These are phyloP conservation scores for Dipodomys merriami DNA, from an alignment of 2,113 vertebrate genomes.

Conservation along the genomic window DNA sequence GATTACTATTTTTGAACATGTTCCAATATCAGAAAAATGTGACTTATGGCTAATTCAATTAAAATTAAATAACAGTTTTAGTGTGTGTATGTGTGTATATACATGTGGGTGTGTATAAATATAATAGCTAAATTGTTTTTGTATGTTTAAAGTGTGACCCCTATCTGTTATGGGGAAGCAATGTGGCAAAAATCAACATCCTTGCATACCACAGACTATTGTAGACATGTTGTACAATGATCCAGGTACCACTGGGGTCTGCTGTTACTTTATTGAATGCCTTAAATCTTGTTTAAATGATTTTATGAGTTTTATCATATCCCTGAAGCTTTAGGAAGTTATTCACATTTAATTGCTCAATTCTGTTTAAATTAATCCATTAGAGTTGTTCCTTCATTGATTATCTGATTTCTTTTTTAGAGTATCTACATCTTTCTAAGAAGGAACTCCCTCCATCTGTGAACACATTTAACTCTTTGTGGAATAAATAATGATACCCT, in stretches of 20 bases:
- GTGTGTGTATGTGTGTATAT: not conserved
- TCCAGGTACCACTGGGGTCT: not conserved
- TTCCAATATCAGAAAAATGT: not conserved
- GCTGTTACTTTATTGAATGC: constrained; percentile 8
- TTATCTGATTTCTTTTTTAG: constrained; percentile 64
- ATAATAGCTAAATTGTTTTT: not conserved
- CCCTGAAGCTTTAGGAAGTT: constrained; percentile 32
- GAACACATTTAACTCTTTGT: not conserved
- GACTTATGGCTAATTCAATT: constrained; percentile 29
- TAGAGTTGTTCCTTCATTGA: not conserved
- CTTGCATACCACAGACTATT: not conserved
- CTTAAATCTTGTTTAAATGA: constrained; percentile 18
- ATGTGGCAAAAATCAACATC: not conserved
- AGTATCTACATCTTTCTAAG: constrained; percentile 26
- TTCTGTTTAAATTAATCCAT: constrained; percentile 57
- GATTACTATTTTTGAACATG: constrained; percentile 24
- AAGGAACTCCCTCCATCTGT: not conserved
- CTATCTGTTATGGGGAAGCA: not conserved
- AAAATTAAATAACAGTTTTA: not conserved
- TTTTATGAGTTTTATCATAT: constrained; percentile 49
- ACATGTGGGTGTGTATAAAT: not conserved
- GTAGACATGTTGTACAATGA: not conserved
- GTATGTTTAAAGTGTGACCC: not conserved
- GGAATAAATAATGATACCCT: constrained; percentile 22
- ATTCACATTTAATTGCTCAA: constrained; percentile 49